Evolutionary conservation across 2,113 vertebrate species (phyloP).

Genomic region (Pedionomus torquatus): DNA sequence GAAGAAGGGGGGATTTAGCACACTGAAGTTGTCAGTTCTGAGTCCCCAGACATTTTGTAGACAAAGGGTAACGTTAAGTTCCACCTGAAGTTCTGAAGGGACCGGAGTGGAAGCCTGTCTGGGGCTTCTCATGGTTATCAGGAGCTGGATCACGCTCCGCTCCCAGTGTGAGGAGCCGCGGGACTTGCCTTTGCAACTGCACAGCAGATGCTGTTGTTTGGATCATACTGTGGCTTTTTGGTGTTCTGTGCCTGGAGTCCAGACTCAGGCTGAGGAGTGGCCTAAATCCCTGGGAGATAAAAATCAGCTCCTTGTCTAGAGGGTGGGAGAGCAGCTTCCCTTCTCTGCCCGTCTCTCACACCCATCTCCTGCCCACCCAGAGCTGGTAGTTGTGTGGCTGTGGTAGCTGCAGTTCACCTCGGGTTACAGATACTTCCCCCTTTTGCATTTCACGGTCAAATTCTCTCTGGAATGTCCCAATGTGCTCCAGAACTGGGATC

Average conservation of each 20-base stretch:
- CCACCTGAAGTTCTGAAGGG: not conserved
- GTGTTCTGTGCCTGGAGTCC: not conserved
- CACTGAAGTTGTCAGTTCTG: not conserved
- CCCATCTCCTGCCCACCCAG: not conserved
- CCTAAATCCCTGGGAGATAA: not conserved
- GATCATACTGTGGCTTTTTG: not conserved
- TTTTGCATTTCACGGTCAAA: too few relatives aligned
- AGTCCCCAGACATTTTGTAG: not conserved
- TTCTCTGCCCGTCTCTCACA: not conserved
- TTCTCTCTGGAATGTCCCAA: not conserved
- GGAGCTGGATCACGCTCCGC: accelerated
- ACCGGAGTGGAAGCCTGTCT: not conserved
- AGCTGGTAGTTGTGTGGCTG: not conserved
- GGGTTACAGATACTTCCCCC: too few relatives aligned
- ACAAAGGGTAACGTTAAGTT: accelerated
- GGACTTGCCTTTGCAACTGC: not conserved
- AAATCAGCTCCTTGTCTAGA: not conserved
- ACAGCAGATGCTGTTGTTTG: not conserved
- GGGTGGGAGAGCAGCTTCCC: not conserved
- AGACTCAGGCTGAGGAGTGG: not conserved
- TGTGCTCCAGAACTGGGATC: not conserved
- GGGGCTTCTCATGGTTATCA: not conserved
- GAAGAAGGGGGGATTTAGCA: not conserved
- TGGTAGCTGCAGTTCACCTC: not conserved
- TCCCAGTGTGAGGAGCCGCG: too few relatives aligned